Evolutionary conservation across 2,797 vertebrate genomes (phyloP), one percentile per base, ranked within the genome.

Genomic region (Argentina silus): DNA sequence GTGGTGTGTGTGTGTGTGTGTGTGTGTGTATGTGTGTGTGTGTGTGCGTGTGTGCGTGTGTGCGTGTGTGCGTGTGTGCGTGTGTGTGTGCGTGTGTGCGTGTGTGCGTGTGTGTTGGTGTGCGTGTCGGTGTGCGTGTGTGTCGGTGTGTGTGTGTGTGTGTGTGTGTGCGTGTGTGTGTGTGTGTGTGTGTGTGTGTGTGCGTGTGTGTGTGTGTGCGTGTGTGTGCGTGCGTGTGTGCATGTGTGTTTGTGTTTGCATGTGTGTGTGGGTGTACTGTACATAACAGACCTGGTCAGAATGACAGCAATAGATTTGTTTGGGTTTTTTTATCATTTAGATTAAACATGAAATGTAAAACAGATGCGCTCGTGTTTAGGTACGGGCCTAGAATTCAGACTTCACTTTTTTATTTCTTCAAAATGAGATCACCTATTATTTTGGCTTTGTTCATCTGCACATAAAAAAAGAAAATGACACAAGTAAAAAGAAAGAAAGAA

Each of bases 301-400:
- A n/a, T 59, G 56, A 59, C 56, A 59, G 56, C 56, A 59, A 42
- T 61, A 7, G 23, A 61, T 15, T 60, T 61, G 0, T 42, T 61
- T 14, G 0, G 3, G 5, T 61, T 15, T 61, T 61, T 36, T 14
- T 27, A 42, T 27, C 59, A 42, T 61, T 42, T 10, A 61, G 59
- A 61, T 61, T 42, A 61, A 23, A 61, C 59, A 14, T 27, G 27
- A 27, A 61, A 61, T 61, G 12, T 42, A 27, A 61, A 61, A 61
- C 27, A 61, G 12, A 61, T 61, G 59, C 21, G 12, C 57, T 27
- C 21, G 36, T 42, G 57, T 27, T 61, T 6, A 15, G 23, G 48
- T 79, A 83, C 83, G 27, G 27, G 27, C 27, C 27, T 1, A 36
- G 27, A 36, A 36, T 36, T 36, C 27, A 36, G 27, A 36, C 27